Base-by-base conservation (phyloP, 2,888 invertebrate species). In the Eudemis profundana region DNA sequence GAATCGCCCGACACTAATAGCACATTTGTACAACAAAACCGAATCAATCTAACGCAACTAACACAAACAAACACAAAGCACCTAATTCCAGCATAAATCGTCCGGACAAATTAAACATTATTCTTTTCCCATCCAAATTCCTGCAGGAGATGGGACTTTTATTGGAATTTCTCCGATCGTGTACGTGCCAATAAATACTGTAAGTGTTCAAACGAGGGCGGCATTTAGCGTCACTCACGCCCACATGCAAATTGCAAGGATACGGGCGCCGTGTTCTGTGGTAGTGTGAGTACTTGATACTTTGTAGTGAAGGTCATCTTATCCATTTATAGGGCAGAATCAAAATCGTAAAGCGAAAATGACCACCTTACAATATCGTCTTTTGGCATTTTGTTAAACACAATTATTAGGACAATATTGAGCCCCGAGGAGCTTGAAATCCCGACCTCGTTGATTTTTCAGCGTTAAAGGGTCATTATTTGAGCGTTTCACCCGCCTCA, bases 101-200 rank as follows among this genome's bases (percentile, higher is more conserved):
- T 79, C 81, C 79, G 83, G 76, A 78, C 89, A 90, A 91, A 91
- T 90, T 90, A 91, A 91, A 91, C 90, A 86, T 91, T 90, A 90
- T 90, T 90, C 87, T 87, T 86, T 84, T 84, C 85, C 78, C 69
- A 80, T 81, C 82, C 84, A 78, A 87, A 88, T 84, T 84, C 85
- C 85, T 73, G 74, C 74, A 76, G 74, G 74, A 70, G 44, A 76
- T 78, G 79, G 81, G 84, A 86, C 86, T 87, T 87, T 89, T 91
- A 90, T 91, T 91, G 90, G 90, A 91, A 89, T 90, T 90, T 90
- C 89, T 89, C 84, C 87, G 84, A 86, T 85, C 86, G 82, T 79
- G 82, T 88, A 88, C 91, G 90, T 91, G 91, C 89, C 91, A 89
- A 92, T 91, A 91, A 90, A 90, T 65, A 84, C 80, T 87, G 84